phyloP scores from a whole-genome alignment of 2,797 vertebrate species.

The Heterohyrax brucei region DNA sequence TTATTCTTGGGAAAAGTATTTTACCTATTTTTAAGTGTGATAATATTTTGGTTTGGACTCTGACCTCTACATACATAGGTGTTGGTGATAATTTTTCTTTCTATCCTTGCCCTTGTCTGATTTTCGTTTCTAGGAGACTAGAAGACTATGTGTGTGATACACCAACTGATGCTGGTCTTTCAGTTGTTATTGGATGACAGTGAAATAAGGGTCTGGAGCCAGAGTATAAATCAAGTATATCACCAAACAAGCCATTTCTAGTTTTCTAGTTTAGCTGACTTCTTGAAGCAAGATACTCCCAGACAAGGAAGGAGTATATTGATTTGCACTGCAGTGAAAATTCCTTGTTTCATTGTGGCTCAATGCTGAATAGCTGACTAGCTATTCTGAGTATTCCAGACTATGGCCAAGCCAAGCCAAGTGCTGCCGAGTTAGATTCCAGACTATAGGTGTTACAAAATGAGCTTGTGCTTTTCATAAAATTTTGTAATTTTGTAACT shows the following conservation, averaged over 20 bases:
- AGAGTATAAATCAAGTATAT: neutral
- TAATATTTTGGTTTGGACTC: constrained; percentile 3
- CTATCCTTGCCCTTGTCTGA: neutral
- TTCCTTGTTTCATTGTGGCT: neutral
- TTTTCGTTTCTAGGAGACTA: neutral
- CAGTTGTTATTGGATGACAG: neutral
- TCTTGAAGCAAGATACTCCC: neutral
- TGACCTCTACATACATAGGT: neutral
- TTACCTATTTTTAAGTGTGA: neutral
- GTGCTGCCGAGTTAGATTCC: too few relatives aligned
- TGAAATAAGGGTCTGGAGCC: neutral
- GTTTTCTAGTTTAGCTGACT: neutral
- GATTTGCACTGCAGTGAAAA: neutral
- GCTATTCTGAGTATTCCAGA: neutral
- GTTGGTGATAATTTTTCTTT: neutral
- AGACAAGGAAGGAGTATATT: neutral
- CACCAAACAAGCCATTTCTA: neutral
- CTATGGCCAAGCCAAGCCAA: neutral
- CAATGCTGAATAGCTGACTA: neutral
- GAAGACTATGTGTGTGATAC: neutral
- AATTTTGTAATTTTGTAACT: neutral
- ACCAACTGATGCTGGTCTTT: neutral
- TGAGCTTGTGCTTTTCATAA: neutral
- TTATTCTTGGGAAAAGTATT: too few relatives aligned
- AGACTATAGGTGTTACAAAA: neutral